Evolutionary conservation across 2,113 vertebrate genomes (phyloP), one percentile per base, ranked within the genome.

Genomic region (Dicerorhinus sumatrensis): DNA sequence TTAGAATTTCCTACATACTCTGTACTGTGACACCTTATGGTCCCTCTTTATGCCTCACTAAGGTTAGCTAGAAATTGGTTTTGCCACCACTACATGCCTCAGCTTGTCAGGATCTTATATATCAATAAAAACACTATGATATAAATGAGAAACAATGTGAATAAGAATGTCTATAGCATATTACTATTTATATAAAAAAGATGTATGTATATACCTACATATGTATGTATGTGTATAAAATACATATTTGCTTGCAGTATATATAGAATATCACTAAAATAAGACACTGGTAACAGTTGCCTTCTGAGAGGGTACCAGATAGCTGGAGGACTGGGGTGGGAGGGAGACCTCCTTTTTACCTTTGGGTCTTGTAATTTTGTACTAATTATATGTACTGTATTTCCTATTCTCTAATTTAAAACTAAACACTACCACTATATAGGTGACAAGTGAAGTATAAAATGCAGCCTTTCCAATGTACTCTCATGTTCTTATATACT

Each of bases 341-440:
- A 80, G 33, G 58, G 36, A 91, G 51, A 83, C 5, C 23, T 54
- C 33, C 18, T n/a, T 86, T 73, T 93, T 75, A 86, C 31, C 54
- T 88, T 88, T 16, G 75, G 70, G 72, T 48, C 36, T 84, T 97
- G 4, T 29, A 90, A 58, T 83, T 83, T 93, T 76, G 10, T 76
- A 83, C 31, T 83, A 36, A 65, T 67, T 87, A 14, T 11, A 27
- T 58, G 39, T 72, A 33, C 56, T 77, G 0, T 89, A 58, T 65
- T 96, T 90, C 48, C 5, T 90, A 12, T 90, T 56, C 54, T 65
- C 36, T 70, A 84, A 80, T 77, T 70, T 62, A 94, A 94, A 90
- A 90, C 42, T 62, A 72, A 72, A 77, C 10, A 6, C 27, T 25
- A 88, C 36, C 36, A 25, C 27, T 73, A 23, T 75, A 88, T 56